A percentile compares a stretch with the other conserved stretches of the same genome.
Evolutionary conservation across 2,113 vertebrate species (phyloP).

Genomic region (Oreochromis tanganicae): DNA sequence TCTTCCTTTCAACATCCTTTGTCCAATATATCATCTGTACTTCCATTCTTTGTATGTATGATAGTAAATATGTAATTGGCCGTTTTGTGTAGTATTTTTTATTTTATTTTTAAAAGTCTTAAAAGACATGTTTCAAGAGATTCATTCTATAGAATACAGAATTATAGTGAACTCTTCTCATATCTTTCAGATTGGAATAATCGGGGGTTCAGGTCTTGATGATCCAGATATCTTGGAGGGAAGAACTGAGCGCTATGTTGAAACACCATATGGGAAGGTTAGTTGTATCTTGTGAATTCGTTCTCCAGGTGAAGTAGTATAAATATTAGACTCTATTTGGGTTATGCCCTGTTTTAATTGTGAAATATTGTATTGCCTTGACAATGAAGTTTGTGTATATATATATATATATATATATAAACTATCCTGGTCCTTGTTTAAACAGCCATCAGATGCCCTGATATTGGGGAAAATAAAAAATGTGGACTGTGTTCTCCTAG

Average conservation of each 20-base stretch:
- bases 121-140: background rate
- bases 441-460: slow-evolving; percentile 91
- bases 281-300: background rate
- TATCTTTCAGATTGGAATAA: slow-evolving; percentile 86
- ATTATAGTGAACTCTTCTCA: background rate
- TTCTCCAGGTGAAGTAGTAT: background rate
- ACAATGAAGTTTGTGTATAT: background rate
- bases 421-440: background rate
- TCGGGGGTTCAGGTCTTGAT: slow-evolving; percentile 92
- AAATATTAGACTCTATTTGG: background rate
- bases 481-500: slow-evolving; percentile 91
- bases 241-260: slow-evolving; percentile 88
- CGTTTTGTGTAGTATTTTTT: background rate
- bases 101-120: background rate
- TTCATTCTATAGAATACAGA: background rate
- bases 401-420: background rate
- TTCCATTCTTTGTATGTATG: background rate
- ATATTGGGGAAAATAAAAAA: slow-evolving; percentile 95
- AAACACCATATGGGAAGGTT: slow-evolving; percentile 96
- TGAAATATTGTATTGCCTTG: background rate
- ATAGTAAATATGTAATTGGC: background rate
- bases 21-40: background rate
- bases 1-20: background rate
- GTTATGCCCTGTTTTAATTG: background rate
- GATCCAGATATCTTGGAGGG: slow-evolving; percentile 94